These are phyloP conservation scores for Nettapus auritus DNA, from an alignment of 2,113 vertebrate genomes.

Conservation along the genomic window DNA sequence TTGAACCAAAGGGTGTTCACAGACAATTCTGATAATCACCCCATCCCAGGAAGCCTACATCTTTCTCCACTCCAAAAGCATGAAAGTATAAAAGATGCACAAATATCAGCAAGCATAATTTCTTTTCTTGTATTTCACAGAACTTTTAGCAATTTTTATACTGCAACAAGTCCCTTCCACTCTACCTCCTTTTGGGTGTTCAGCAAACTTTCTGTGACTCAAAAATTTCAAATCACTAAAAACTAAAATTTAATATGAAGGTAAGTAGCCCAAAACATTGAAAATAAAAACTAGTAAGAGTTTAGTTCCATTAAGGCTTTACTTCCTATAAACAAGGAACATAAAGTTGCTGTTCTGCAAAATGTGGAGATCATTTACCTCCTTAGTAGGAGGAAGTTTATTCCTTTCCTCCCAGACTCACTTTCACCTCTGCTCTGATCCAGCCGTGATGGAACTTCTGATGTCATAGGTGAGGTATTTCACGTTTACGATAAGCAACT, in stretches of 20 bases:
- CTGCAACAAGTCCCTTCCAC: background rate
- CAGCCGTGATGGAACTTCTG: background rate
- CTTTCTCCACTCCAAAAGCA: background rate
- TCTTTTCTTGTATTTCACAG: background rate
- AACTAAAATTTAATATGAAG: background rate
- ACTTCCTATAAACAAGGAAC: constrained; percentile 1
- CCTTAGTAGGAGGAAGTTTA: background rate
- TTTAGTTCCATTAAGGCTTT: background rate
- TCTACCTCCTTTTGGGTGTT: background rate
- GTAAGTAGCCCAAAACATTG: background rate
- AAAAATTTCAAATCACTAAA: background rate
- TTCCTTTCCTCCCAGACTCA: background rate
- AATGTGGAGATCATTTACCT: background rate
- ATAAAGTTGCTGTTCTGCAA: background rate
- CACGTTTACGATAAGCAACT: background rate
- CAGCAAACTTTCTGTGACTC: background rate
- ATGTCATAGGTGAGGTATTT: background rate
- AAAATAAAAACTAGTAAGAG: background rate
- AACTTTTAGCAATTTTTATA: background rate
- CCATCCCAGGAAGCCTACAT: background rate
- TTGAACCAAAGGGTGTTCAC: background rate
- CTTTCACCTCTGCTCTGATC: background rate
- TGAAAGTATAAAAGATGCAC: background rate
- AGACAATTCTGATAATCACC: background rate
- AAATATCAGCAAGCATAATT: background rate